Evolutionary conservation across 2,888 invertebrate species (phyloP).

Genomic region (Leucophenga montana): DNA sequence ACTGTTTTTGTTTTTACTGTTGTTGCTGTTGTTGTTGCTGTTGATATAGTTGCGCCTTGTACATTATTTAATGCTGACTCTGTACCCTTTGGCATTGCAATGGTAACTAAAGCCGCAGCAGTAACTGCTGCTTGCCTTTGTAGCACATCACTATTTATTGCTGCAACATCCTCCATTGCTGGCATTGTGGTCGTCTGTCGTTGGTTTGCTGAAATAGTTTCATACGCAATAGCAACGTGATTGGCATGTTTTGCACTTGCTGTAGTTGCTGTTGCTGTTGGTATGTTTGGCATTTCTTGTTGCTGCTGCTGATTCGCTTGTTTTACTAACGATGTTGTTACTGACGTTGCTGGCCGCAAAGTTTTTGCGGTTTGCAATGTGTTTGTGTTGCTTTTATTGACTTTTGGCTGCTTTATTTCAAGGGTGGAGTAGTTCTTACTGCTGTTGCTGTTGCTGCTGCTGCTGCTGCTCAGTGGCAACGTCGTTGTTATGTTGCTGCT

Average conservation of each 20-base stretch:
- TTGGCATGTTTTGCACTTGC: slow-evolving; percentile 56
- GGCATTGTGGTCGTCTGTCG: slow-evolving; percentile 28
- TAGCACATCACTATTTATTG: not conserved
- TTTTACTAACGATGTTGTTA: slow-evolving; percentile 61
- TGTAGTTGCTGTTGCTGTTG: slow-evolving; percentile 43
- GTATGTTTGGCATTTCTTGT: slow-evolving; percentile 35
- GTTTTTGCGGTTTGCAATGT: slow-evolving; percentile 58
- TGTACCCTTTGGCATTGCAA: not conserved
- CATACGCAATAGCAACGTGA: slow-evolving; percentile 28
- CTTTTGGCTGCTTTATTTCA: too few species aligned
- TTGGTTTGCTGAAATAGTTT: slow-evolving; percentile 44
- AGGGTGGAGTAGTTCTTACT: slow-evolving; percentile 18
- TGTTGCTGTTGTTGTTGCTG: slow-evolving; percentile 33
- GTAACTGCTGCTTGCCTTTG: slow-evolving; percentile 8
- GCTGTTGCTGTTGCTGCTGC: slow-evolving; percentile 7
- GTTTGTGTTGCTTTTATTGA: slow-evolving; percentile 46
- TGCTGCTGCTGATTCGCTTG: slow-evolving; percentile 36
- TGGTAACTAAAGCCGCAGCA: not conserved
- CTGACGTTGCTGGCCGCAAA: slow-evolving; percentile 47
- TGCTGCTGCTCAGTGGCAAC: too few species aligned
- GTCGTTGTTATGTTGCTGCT: too few species aligned
- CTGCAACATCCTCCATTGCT: slow-evolving; percentile 10
- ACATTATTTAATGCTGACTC: slow-evolving; percentile 23
- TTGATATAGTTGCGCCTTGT: not conserved
- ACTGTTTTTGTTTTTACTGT: slow-evolving; percentile 40